Base-by-base conservation (phyloP, 2,888 invertebrate species). In the Mycogona germanica region DNA sequence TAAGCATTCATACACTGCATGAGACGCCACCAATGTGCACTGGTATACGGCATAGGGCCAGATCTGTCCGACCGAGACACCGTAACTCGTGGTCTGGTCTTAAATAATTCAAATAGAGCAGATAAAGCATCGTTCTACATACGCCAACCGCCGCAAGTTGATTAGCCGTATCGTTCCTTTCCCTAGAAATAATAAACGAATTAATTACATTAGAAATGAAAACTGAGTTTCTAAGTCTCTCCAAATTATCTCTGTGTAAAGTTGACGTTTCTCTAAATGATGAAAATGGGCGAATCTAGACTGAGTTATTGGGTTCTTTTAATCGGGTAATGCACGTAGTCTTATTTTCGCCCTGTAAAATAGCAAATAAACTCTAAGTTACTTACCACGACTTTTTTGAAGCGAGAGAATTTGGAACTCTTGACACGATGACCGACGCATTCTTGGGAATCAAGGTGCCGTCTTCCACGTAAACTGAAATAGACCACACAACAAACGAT, bases 381-480 rank as follows among this genome's bases (percentile, higher is more conserved):
- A 19, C 19, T 49, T 45, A 49, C 63, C 63, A 62, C 30, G 52
- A 53, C 65, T 84, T 46, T 28, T 46, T 46, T 9, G 46, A 14
- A 23, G 46, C 19, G 9, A 25, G 7, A 7, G 25, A 21, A 25
- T 46, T 75, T 12, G 97, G 97, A 51, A 97, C 82, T 66, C 98
- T 77, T 42, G 92, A 87, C 60, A 98, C 89, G 61, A 96, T 83
- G 35, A 98, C 78, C 26, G 96, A 96, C 54, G 97, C 91, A 70
- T 98, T 98, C 75, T 97, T 93, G 29, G 96, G 92, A 65, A 98
- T 95, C 61, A 97, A 75, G 45, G 84, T 80, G 65, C 80, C 81
- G 65, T 95, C 92, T 72, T 92, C 87, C 46, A 80, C 80, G 73
- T 97, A 98, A 63, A 87, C 95, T 95, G 41, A 7, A 41, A 41